Conservation (phyloP, 2,797 vertebrate genomes). For the Malurus leucopterus region DNA sequence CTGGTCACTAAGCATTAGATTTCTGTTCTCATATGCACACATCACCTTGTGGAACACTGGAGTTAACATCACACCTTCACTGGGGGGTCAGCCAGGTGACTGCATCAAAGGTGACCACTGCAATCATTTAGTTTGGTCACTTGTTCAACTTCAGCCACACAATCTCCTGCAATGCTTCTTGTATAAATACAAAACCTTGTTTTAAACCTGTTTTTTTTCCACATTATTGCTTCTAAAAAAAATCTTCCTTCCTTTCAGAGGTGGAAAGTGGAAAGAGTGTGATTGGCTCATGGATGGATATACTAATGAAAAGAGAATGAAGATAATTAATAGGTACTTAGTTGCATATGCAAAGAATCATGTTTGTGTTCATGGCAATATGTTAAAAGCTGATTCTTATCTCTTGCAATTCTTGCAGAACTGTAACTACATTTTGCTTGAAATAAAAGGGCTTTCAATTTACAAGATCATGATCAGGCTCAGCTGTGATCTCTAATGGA, state of each 20-base stretch:
- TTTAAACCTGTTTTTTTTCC: background rate
- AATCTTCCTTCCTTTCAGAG: too few relatives aligned
- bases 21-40: background rate
- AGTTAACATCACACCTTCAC: background rate
- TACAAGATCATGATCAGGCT: background rate
- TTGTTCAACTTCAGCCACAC: background rate
- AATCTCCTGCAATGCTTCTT: background rate
- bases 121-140: background rate
- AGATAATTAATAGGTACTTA: background rate
- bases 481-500: background rate
- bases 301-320: background rate
- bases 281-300: background rate
- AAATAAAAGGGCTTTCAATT: background rate
- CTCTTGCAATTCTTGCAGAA: background rate
- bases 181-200: background rate
- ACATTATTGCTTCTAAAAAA: background rate
- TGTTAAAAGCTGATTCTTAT: background rate
- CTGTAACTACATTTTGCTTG: background rate
- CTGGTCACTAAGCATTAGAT: background rate
- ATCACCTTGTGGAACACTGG: accelerated
- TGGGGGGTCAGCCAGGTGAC: background rate
- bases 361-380: background rate
- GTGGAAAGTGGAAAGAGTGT: background rate
- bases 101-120: background rate
- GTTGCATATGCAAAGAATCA: background rate